Conservation (phyloP, 1,140 invertebrate species). For the Drosophila littoralis region DNA sequence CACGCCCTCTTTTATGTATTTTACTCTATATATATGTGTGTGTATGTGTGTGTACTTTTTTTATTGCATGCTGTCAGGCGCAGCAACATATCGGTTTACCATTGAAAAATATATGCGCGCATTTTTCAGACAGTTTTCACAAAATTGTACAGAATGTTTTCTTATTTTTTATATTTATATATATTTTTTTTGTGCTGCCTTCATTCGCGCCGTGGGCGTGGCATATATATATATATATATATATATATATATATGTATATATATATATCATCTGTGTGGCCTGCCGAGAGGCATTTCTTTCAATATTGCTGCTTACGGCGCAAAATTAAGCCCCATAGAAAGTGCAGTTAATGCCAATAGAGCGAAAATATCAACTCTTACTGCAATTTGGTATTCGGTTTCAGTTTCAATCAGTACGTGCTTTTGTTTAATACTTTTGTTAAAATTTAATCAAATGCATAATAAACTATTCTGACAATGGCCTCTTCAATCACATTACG, state of each 20-base stretch:
- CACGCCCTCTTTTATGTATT: constrained; percentile 41
- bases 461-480: no score
- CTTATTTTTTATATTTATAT: constrained; percentile 16
- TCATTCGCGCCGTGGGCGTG: constrained; percentile 13
- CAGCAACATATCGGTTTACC: constrained; percentile 77
- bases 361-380: not conserved
- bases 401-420: not conserved
- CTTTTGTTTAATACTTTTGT: not conserved
- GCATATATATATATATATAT: constrained; percentile 6
- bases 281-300: constrained; percentile 5
- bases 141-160: constrained; percentile 61
- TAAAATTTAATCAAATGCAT: not conserved
- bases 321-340: not conserved
- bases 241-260: not conserved
- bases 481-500: no score
- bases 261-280: not conserved
- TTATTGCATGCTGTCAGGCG: constrained; percentile 76
- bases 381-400: not conserved
- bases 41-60: constrained; percentile 41
- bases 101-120: constrained; percentile 68
- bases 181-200: constrained; percentile 7
- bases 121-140: constrained; percentile 79
- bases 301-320: constrained; percentile 7
- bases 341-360: constrained; percentile 18
- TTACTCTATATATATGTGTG: constrained; percentile 1